phyloP scores from a whole-genome alignment of 2,888 invertebrate genomes.

The Acanthosepion pharaonis region DNA sequence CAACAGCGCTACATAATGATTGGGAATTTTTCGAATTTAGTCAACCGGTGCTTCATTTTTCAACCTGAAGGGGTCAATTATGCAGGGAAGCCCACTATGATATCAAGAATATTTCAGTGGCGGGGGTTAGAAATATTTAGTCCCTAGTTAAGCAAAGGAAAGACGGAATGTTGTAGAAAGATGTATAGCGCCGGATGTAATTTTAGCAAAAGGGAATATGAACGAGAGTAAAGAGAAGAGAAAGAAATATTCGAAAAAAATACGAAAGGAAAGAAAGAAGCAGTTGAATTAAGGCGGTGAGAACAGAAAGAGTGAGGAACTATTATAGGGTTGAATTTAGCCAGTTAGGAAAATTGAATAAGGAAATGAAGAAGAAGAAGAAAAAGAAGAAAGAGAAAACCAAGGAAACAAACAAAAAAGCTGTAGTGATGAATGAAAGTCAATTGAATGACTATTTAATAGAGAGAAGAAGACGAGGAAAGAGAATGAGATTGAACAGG shows the following conservation, averaged over 20 bases:
- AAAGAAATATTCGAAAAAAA: background rate
- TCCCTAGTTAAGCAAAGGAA: background rate
- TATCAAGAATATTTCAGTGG: background rate
- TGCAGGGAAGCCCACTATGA: constrained; percentile 18
- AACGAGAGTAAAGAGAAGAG: background rate
- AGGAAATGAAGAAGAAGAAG: background rate
- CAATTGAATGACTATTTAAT: too few species aligned
- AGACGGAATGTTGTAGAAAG: background rate
- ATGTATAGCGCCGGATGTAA: background rate
- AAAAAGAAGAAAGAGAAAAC: background rate
- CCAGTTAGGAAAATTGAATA: background rate
- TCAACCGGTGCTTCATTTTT: constrained; percentile 1
- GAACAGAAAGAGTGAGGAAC: background rate
- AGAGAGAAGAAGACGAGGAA: too few species aligned
- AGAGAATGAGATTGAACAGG: too few species aligned
- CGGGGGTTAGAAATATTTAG: background rate
- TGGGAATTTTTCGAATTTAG: constrained; percentile 20
- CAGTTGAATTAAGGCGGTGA: background rate
- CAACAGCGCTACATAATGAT: background rate
- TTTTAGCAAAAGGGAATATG: background rate
- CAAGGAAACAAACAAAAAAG: background rate
- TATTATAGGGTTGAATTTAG: too few species aligned
- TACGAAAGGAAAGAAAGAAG: background rate
- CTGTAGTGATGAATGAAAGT: too few species aligned
- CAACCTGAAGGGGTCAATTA: constrained; percentile 33